Evolutionary conservation across 2,113 vertebrate genomes (phyloP).

Genomic region (Coptodon rendalli): DNA sequence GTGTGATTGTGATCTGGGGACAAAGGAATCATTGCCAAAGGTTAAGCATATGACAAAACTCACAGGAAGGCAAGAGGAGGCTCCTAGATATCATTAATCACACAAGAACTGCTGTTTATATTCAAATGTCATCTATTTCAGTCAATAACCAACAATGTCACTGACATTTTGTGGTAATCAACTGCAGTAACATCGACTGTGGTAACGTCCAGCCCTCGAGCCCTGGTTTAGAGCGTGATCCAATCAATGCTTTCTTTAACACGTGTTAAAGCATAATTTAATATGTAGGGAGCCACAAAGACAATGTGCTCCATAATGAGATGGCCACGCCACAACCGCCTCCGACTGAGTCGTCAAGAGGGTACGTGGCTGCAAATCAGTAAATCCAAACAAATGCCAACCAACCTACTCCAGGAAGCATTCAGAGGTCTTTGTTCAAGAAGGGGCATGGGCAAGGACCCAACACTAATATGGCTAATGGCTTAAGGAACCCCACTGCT

Average conservation of each 20-base stretch:
- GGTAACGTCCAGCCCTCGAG: not conserved
- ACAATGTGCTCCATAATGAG: not conserved
- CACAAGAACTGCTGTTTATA: not conserved
- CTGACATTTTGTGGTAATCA: not conserved
- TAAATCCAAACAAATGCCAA: constrained; percentile 22
- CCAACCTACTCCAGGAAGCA: constrained; percentile 22
- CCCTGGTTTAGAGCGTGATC: not conserved
- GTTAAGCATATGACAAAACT: constrained; percentile 37
- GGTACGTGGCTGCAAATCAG: not conserved
- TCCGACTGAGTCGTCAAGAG: not conserved
- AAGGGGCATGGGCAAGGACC: constrained; percentile 48
- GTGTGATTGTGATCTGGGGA: constrained; percentile 50
- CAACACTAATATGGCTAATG: constrained; percentile 67
- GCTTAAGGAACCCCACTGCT: constrained; percentile 62
- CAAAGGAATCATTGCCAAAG: constrained; percentile 45
- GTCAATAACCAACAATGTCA: not conserved
- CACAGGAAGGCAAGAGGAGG: constrained; percentile 6
- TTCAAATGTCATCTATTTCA: constrained; percentile 12
- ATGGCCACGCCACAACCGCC: not conserved
- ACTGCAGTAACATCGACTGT: not conserved
- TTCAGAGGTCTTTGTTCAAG: constrained; percentile 50
- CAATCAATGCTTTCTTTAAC: not conserved
- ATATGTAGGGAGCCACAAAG: not conserved
- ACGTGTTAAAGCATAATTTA: not conserved
- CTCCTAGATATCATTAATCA: constrained; percentile 51